Percentiles rank a stretch among this genome's conserved stretches.
These are phyloP conservation scores for Leptura quadrifasciata DNA, from an alignment of 2,888 invertebrate species.

Conservation along the genomic window DNA sequence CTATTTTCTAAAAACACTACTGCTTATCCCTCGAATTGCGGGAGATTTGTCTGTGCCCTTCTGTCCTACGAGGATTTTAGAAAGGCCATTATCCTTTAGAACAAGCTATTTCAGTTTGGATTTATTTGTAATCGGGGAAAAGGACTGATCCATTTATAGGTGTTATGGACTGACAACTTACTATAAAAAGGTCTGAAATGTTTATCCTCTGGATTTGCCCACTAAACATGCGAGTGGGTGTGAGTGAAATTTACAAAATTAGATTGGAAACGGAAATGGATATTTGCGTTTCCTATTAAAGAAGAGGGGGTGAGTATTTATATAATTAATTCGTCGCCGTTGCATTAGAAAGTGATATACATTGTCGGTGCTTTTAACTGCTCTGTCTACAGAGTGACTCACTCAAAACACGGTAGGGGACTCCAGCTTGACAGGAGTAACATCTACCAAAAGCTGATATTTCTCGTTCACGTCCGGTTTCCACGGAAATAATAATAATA, in stretches of 20 bases:
- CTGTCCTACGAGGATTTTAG: constrained; percentile 1
- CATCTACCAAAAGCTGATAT: too few species aligned
- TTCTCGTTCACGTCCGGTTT: too few species aligned
- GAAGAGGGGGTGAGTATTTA: too few species aligned
- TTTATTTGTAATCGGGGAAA: constrained; percentile 19
- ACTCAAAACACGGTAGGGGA: too few species aligned
- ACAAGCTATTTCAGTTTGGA: constrained; percentile 30
- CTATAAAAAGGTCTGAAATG: constrained; percentile 1
- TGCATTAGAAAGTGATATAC: too few species aligned
- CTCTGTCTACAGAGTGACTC: too few species aligned
- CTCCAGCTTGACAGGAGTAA: too few species aligned
- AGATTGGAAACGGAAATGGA: neutral
- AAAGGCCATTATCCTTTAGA: constrained; percentile 19
- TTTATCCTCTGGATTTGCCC: neutral
- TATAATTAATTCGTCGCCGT: too few species aligned
- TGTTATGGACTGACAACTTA: constrained; percentile 2
- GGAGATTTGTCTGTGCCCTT: constrained; percentile 22
- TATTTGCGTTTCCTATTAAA: neutral
- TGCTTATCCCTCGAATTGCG: constrained; percentile 12
- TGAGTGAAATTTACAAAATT: neutral
- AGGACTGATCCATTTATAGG: constrained; percentile 16
- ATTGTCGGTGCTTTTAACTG: too few species aligned
- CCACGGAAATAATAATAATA: too few species aligned
- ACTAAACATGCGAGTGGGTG: neutral
- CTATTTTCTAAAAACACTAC: neutral